phyloP scores from a whole-genome alignment of 2,888 invertebrate genomes.

The Drosophila longiperda region DNA sequence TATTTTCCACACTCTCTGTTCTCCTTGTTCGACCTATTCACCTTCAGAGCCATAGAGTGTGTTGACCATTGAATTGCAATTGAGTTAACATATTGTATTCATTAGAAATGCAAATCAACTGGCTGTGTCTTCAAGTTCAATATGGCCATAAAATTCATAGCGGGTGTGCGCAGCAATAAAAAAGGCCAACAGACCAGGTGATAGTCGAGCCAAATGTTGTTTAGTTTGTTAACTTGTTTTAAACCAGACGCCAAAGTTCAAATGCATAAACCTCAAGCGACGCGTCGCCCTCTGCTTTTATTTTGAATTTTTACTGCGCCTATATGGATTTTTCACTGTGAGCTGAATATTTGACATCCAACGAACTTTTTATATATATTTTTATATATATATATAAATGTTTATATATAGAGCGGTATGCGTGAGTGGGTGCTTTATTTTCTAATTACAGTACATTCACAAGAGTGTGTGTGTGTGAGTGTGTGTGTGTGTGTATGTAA shows the following conservation, averaged over 20 bases:
- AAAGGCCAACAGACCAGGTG: constrained; percentile 65
- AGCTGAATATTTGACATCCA: constrained; percentile 45
- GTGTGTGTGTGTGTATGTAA: constrained; percentile 50
- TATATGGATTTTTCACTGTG: constrained; percentile 36
- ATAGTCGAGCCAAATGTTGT: constrained; percentile 53
- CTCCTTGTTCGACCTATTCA: neutral
- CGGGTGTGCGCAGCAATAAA: constrained; percentile 51
- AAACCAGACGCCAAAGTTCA: constrained; percentile 50
- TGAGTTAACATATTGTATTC: constrained; percentile 55
- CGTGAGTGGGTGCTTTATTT: constrained; percentile 58
- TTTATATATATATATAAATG: neutral
- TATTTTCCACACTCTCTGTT: neutral
- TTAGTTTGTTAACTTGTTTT: constrained; percentile 60
- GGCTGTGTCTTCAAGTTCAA: constrained; percentile 74
- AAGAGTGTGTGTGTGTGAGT: constrained; percentile 22
- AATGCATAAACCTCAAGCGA: constrained; percentile 33
- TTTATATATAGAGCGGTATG: constrained; percentile 10
- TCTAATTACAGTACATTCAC: constrained; percentile 62
- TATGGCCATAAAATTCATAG: constrained; percentile 65
- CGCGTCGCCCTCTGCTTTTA: constrained; percentile 5
- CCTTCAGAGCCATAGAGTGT: constrained; percentile 3
- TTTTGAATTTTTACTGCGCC: constrained; percentile 36
- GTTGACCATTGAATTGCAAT: constrained; percentile 32
- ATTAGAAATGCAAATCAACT: constrained; percentile 72
- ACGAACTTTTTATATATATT: neutral